These are phyloP conservation scores for Morone saxatilis DNA, from an alignment of 2,113 vertebrate species.

Conservation along the genomic window DNA sequence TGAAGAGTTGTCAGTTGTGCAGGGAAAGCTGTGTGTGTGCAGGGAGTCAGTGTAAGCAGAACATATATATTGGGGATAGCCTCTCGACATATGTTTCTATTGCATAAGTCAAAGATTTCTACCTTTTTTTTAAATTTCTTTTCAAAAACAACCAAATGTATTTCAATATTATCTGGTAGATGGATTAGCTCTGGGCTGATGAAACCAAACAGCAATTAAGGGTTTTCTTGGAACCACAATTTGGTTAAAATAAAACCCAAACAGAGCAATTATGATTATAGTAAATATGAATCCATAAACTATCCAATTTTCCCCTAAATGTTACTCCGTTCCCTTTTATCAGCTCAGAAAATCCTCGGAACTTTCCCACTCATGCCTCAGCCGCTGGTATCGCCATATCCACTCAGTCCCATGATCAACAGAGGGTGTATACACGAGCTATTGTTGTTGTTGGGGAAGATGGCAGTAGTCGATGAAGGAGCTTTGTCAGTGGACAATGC, in stretches of 20 bases:
- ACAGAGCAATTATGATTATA: conserved; percentile 16
- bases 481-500: conserved; percentile 28
- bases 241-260: conserved; percentile 37
- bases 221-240: conserved; percentile 5
- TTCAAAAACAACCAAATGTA: not conserved
- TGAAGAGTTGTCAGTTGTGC: conserved; percentile 34
- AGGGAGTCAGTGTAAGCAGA: not conserved
- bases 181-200: not conserved
- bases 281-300: conserved; percentile 13
- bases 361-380: conserved; percentile 44
- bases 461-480: conserved; percentile 19
- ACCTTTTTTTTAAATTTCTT: not conserved
- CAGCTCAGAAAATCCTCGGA: conserved; percentile 16
- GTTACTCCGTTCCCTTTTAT: not conserved
- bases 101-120: not conserved
- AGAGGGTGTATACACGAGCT: conserved; percentile 24
- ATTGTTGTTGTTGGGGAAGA: conserved; percentile 46
- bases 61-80: no score
- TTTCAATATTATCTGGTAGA: not conserved
- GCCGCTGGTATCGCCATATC: conserved; percentile 37
- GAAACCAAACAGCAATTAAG: conserved; percentile 36
- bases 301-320: not conserved
- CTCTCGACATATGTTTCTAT: not conserved
- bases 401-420: conserved; percentile 49
- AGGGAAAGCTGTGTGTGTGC: not conserved